Percentiles rank a stretch among this genome's conserved stretches.
Conservation (phyloP, 2,888 invertebrate genomes). For the Nomada flava region DNA sequence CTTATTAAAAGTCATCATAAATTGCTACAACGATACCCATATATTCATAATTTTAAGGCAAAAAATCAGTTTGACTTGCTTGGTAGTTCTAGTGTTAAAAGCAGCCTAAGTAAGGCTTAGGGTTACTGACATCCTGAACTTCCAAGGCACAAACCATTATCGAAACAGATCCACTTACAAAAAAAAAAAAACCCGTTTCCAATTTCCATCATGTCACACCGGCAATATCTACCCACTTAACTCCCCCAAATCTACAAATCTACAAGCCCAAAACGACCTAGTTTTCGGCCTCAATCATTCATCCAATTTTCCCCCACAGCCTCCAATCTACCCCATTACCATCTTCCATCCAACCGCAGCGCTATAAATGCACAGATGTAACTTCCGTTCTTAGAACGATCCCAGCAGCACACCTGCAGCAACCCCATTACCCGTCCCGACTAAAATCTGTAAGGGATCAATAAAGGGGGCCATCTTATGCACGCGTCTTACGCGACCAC, state of each 20-base stretch:
- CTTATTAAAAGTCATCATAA: too few species aligned
- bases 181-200: neutral
- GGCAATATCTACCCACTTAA: neutral
- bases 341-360: neutral
- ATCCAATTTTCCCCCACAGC: neutral
- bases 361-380: neutral
- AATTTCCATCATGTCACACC: neutral
- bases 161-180: neutral
- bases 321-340: neutral
- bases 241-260: neutral
- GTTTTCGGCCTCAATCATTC: neutral
- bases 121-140: neutral
- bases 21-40: too few species aligned
- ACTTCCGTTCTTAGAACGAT: slow-evolving; percentile 3
- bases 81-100: neutral
- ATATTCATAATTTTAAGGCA: too few species aligned
- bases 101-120: neutral
- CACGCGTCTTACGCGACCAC: slow-evolving; percentile 42
- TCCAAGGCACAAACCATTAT: neutral
- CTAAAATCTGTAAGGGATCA: slow-evolving; percentile 55
- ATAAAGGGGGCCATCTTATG: slow-evolving; percentile 46
- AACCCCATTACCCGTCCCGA: neutral
- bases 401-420: neutral
- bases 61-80: neutral
- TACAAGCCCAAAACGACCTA: neutral